A percentile compares a stretch with the other conserved stretches of the same genome.
These are phyloP conservation scores for Zapus hudsonius DNA, from an alignment of 2,113 vertebrate genomes.

Conservation along the genomic window DNA sequence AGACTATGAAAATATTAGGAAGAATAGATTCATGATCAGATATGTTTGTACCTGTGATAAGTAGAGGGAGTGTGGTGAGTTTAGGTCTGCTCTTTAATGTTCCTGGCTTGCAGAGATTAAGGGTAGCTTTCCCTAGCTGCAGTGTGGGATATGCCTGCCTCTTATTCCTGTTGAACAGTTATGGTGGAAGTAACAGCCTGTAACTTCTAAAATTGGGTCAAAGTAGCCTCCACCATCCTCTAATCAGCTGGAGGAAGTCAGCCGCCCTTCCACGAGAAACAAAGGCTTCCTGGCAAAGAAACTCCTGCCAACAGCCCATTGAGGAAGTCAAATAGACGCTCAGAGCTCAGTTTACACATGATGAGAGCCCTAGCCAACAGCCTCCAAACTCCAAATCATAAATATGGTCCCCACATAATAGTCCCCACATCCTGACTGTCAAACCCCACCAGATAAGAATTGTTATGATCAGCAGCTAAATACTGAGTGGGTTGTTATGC, in stretches of 20 bases:
- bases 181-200: neutral
- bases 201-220: neutral
- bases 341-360: neutral
- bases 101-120: neutral
- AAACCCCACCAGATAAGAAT: neutral
- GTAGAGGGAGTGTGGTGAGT: neutral
- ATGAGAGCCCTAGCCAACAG: neutral
- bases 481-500: neutral
- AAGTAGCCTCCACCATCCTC: neutral
- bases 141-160: neutral
- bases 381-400: neutral
- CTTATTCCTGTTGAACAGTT: neutral
- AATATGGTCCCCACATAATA: neutral
- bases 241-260: conserved; percentile 23
- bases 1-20: neutral
- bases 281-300: conserved; percentile 15
- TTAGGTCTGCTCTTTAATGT: neutral
- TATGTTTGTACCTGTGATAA: neutral
- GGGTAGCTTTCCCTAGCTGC: neutral
- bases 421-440: neutral
- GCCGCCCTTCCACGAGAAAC: neutral
- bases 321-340: neutral
- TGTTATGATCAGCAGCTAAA: neutral
- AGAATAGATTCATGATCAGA: neutral
- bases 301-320: neutral